These are phyloP conservation scores for Prolemur simus DNA, from an alignment of 2,113 vertebrate genomes.

Conservation along the genomic window DNA sequence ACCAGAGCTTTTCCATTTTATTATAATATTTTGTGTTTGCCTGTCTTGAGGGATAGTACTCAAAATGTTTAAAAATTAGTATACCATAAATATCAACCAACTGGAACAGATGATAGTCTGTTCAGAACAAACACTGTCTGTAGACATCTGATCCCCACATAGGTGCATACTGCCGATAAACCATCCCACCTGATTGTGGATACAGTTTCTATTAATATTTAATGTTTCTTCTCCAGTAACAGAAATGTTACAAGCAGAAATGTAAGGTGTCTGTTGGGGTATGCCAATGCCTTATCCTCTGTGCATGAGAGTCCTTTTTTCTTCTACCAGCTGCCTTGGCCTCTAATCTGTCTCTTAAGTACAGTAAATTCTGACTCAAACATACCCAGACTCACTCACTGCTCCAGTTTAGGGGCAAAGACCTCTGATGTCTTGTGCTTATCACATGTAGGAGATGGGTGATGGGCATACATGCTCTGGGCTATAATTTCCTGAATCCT, in stretches of 20 bases:
- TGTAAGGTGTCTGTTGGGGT: not conserved
- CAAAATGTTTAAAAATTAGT: not conserved
- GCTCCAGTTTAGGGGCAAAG: not conserved
- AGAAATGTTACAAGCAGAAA: not conserved
- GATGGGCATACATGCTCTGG: not conserved
- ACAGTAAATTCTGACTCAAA: not conserved
- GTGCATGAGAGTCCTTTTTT: not conserved
- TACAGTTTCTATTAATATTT: not conserved
- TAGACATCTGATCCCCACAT: not conserved
- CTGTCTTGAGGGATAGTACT: not conserved
- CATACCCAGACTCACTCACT: not conserved
- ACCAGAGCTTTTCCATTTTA: not conserved
- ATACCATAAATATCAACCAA: not conserved
- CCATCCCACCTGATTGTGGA: not conserved
- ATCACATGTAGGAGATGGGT: not conserved
- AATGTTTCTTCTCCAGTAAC: not conserved
- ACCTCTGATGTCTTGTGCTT: constrained; percentile 8
- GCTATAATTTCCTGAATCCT: not conserved
- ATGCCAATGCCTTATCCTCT: not conserved
- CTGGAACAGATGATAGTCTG: not conserved
- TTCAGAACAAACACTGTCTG: not conserved
- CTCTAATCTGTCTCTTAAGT: not conserved
- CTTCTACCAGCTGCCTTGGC: not conserved
- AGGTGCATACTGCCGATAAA: not conserved
- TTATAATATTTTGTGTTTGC: not conserved